These are phyloP conservation scores for Ptychadena robeensis DNA, from an alignment of 2,797 vertebrate genomes.

Conservation along the genomic window DNA sequence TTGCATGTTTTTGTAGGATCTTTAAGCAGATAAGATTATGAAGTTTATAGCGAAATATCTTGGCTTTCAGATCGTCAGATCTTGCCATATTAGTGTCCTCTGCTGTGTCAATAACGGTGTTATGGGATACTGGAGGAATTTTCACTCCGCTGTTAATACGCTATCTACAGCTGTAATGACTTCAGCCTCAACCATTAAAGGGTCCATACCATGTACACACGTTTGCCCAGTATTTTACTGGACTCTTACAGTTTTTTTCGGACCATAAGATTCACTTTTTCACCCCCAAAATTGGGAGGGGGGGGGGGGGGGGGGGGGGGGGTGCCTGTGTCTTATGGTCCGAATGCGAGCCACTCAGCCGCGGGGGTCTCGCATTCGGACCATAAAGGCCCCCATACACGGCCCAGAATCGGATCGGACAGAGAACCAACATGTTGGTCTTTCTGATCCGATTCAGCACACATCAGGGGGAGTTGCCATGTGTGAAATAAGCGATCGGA, in stretches of 20 bases:
- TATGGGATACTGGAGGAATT: conserved; percentile 36
- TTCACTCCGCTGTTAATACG: conserved; percentile 5
- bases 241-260: not conserved
- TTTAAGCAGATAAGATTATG: conserved; percentile 46
- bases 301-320: no score
- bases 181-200: not conserved
- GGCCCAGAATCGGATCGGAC: no score
- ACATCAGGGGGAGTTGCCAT: no score
- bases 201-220: not conserved
- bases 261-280: no score
- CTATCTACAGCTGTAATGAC: conserved; percentile 10
- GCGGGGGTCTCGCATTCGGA: no score
- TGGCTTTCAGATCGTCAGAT: conserved; percentile 22
- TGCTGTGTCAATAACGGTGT: conserved; percentile 29
- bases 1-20: conserved; percentile 47
- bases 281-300: no score
- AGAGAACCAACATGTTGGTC: no score
- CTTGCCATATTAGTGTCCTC: conserved; percentile 39
- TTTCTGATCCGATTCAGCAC: no score
- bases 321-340: no score
- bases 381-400: no score
- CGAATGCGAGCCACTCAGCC: no score
- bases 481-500: no score
- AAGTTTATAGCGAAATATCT: conserved; percentile 47
- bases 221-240: not conserved